Base-by-base conservation (phyloP, 2,797 vertebrate species). In the Orestias chungarensis region DNA sequence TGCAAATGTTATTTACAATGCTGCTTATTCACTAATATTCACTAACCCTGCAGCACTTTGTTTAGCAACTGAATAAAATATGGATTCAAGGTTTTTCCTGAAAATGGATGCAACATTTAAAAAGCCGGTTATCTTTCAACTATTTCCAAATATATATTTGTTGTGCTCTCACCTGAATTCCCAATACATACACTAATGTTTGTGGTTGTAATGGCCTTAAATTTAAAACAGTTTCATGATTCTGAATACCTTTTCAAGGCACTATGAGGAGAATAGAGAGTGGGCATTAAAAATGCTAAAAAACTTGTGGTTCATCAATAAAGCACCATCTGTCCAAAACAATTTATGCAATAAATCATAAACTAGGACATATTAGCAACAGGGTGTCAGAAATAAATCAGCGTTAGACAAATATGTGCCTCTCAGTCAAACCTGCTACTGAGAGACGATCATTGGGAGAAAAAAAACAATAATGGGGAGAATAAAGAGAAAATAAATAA, bases 301-400 rank as follows among this genome's bases (percentile, higher is more conserved):
- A 82, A 92, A 89, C 82, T 89, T 93, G 86, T 90, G 83, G 81
- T 82, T 89, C 75, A 72, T 80, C 87, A 82, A 83, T 82, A 86
- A 91, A 90, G 83, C 80, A 31, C 91, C 94, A 93, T 96, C 94
- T 95, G 93, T 94, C 93, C 94, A 93, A 88, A 92, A 92, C 85
- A 90, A 92, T 88, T 86, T 78, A 78, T 20, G 72, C 77, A 66
- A 77, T 76, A 80, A 90, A 89, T 92, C 88, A 88, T 94, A 94
- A 94, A 94, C 87, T 85, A 90, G 88, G 54, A 87, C 83, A 87
- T 82, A 91, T 93, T 95, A 91, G 88, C 73, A 70, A 70, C 64
- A 82, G 76, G 82, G 72, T 70, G 84, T 6, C 35, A 64, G 38
- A 87, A 92, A 94, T 94, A 93, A 93, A 93, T 94, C 91, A 92